These are phyloP conservation scores for Cloeon dipterum DNA, from an alignment of 2,888 invertebrate genomes.

Conservation along the genomic window DNA sequence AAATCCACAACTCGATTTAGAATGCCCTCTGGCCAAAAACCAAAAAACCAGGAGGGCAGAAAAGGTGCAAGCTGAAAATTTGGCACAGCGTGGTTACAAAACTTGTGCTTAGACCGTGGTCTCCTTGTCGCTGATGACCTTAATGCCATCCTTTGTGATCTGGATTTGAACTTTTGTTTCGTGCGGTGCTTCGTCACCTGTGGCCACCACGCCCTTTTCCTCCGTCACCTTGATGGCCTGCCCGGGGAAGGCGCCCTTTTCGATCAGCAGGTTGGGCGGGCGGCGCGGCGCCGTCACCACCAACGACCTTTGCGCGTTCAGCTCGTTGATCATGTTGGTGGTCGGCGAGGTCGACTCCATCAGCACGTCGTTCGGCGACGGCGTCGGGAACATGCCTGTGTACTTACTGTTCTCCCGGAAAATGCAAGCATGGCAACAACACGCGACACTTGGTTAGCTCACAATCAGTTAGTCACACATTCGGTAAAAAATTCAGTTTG, in stretches of 20 bases:
- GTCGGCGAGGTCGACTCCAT: conserved; percentile 26
- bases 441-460: too few species aligned
- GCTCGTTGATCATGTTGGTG: background rate
- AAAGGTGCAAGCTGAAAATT: too few species aligned
- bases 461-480: too few species aligned
- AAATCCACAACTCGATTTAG: too few species aligned
- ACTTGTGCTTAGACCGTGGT: conserved; percentile 43
- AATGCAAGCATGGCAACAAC: too few species aligned
- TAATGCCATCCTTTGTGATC: conserved; percentile 52
- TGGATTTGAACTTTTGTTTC: conserved; percentile 34
- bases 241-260: conserved; percentile 7
- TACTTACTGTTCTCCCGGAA: conserved; percentile 28
- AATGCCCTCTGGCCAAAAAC: too few species aligned
- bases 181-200: conserved; percentile 1
- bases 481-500: too few species aligned
- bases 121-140: conserved; percentile 56
- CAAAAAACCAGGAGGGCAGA: too few species aligned
- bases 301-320: background rate
- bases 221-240: conserved; percentile 9
- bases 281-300: background rate
- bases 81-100: too few species aligned
- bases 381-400: conserved; percentile 20
- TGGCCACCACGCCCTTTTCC: conserved; percentile 8
- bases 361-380: conserved; percentile 27
- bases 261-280: background rate